A percentile compares a stretch with the other conserved stretches of the same genome.
phyloP scores from a whole-genome alignment of 2,113 vertebrate species.

The Urocynchramus pylzowi region DNA sequence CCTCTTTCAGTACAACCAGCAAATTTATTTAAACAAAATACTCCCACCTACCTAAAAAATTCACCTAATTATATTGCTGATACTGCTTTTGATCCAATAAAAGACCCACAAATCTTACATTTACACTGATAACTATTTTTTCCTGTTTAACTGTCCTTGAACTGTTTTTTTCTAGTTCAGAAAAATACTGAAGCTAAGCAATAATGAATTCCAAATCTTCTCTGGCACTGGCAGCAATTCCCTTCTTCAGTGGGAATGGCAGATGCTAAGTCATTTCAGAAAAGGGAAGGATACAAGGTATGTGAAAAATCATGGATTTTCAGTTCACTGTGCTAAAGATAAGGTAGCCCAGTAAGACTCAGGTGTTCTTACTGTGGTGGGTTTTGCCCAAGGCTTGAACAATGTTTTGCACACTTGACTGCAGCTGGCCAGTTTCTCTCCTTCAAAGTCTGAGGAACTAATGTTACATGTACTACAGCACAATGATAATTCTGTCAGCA shows the following conservation, averaged over 20 bases:
- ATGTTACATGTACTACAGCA: not conserved
- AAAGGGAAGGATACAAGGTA: not conserved
- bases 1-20: not conserved
- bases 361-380: not conserved
- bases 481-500: not conserved
- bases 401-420: not conserved
- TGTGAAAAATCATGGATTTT: not conserved
- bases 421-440: not conserved
- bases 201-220: not conserved
- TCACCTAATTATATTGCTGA: not conserved
- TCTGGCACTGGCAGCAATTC: not conserved
- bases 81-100: not conserved
- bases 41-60: not conserved
- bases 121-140: not conserved
- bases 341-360: not conserved
- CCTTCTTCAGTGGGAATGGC: not conserved
- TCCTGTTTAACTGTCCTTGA: not conserved
- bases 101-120: not conserved
- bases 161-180: not conserved
- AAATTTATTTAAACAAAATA: not conserved
- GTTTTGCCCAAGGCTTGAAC: not conserved
- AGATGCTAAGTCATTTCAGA: conserved; percentile 7
- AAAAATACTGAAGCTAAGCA: not conserved
- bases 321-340: not conserved
- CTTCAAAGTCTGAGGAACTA: not conserved